A percentile compares a stretch with the other conserved stretches of the same genome.
These are phyloP conservation scores for Astur gentilis DNA, from an alignment of 2,113 vertebrate species.

Conservation along the genomic window DNA sequence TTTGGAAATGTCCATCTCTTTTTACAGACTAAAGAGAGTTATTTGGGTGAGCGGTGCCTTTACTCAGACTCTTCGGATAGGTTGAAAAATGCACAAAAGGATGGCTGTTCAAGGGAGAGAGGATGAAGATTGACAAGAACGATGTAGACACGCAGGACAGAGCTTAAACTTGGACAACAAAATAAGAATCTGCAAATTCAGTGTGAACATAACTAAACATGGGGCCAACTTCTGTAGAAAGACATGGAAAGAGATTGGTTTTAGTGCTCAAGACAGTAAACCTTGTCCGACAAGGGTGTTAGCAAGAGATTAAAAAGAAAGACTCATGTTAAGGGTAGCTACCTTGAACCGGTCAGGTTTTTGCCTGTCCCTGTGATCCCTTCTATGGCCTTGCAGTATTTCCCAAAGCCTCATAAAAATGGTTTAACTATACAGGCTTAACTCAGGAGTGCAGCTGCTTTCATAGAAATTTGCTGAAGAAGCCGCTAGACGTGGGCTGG, in stretches of 20 bases:
- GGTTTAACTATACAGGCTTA: neutral
- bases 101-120: neutral
- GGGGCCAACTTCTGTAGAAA: neutral
- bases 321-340: neutral
- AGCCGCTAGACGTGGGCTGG: neutral
- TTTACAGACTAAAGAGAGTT: neutral
- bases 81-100: neutral
- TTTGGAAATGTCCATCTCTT: neutral
- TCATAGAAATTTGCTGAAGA: neutral
- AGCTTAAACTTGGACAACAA: neutral
- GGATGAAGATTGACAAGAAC: neutral
- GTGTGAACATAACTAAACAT: fast-evolving
- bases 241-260: neutral
- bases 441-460: neutral
- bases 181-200: neutral
- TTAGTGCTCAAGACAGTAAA: neutral
- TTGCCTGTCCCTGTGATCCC: neutral
- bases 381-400: neutral
- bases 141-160: neutral
- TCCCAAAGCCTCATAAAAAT: neutral
- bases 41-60: neutral
- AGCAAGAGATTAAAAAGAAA: neutral
- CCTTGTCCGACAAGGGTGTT: neutral
- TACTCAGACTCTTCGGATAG: neutral
- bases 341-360: neutral